Evolutionary conservation across 2,888 invertebrate species (phyloP).

Genomic region (Germaria angustata): DNA sequence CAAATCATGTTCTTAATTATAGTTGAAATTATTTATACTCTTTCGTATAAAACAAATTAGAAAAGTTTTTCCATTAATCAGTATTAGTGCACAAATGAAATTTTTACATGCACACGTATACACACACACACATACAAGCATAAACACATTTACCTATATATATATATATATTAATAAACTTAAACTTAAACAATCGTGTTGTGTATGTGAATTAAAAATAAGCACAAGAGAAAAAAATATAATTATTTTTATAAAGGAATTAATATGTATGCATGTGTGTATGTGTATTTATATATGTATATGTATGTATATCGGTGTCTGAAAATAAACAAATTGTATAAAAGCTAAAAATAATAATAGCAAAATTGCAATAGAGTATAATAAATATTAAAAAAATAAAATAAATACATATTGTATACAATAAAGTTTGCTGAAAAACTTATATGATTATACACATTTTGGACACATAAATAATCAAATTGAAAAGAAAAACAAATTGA

Average conservation of each 20-base stretch:
- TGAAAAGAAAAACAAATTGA: slow-evolving; percentile 7
- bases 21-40: slow-evolving; percentile 44
- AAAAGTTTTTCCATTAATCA: slow-evolving; percentile 66
- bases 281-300: too few species aligned
- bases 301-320: too few species aligned
- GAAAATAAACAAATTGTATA: slow-evolving; percentile 13
- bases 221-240: not conserved
- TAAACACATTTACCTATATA: not conserved
- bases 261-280: too few species aligned
- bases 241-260: slow-evolving; percentile 20
- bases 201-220: not conserved
- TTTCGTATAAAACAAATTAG: slow-evolving; percentile 58
- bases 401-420: slow-evolving; percentile 6
- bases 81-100: slow-evolving; percentile 49
- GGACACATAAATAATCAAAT: not conserved
- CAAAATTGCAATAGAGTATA: not conserved
- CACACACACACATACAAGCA: not conserved
- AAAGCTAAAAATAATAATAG: not conserved
- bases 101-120: slow-evolving; percentile 6
- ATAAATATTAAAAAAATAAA: slow-evolving; percentile 27
- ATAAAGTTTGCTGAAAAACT: not conserved
- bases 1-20: slow-evolving; percentile 56
- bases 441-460: not conserved
- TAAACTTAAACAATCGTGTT: not conserved
- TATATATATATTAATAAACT: not conserved